Percentiles rank a stretch among this genome's conserved stretches.
phyloP scores from a whole-genome alignment of 2,113 vertebrate species.

The Euleptes europaea region DNA sequence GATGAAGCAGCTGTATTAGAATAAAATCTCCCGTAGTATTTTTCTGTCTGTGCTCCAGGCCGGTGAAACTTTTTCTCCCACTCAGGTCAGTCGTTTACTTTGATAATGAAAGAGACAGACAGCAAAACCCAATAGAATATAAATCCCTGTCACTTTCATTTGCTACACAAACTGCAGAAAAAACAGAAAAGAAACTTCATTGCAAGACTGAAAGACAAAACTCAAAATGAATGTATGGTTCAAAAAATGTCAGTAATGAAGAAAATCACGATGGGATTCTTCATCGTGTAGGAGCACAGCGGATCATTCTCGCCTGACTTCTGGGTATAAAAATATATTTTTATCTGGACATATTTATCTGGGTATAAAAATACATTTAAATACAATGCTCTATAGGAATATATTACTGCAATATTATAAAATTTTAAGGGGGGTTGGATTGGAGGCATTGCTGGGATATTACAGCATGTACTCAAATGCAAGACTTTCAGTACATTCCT shows the following conservation, averaged over 20 bases:
- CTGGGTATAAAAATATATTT: no score
- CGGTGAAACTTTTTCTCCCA: not conserved
- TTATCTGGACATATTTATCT: no score
- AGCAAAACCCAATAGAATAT: not conserved
- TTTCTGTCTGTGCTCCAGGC: not conserved
- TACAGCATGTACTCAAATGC: no score
- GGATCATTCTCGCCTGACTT: conserved; percentile 7
- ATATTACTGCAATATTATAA: no score
- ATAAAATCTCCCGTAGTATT: not conserved
- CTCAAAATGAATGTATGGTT: conserved; percentile 50
- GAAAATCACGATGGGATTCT: conserved; percentile 32
- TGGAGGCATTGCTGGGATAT: no score
- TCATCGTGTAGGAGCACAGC: conserved; percentile 31
- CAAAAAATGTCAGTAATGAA: conserved; percentile 43
- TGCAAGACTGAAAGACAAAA: conserved; percentile 26
- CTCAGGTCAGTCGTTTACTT: conserved; percentile 7
- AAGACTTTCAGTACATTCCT: no score
- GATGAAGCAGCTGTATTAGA: not conserved
- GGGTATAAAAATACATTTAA: no score
- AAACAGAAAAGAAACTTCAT: not conserved
- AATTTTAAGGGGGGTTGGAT: no score
- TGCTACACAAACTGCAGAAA: conserved; percentile 19
- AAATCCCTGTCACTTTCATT: not conserved
- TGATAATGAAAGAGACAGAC: not conserved
- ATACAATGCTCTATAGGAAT: no score